phyloP scores from a whole-genome alignment of 2,888 invertebrate genomes.

The Rapana venosa region DNA sequence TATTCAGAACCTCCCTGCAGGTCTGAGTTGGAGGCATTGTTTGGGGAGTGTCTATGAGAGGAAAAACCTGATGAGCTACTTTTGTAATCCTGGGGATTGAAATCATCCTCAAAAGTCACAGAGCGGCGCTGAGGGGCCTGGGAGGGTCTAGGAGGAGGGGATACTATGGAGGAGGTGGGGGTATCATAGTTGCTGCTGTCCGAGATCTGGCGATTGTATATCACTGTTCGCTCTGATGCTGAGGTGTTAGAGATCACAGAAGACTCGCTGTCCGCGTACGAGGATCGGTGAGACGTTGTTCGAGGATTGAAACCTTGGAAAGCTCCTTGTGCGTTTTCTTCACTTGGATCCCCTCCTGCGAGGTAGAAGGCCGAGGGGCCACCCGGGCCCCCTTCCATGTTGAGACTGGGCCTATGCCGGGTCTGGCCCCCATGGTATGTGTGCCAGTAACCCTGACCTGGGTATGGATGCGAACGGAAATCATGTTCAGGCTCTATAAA shows the following conservation, averaged over 20 bases:
- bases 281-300: conserved; percentile 65
- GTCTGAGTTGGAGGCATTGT: conserved; percentile 84
- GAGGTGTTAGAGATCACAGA: conserved; percentile 57
- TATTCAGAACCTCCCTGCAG: neutral
- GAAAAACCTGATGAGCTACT: conserved; percentile 50
- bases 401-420: conserved; percentile 78
- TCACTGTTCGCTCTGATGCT: conserved; percentile 63
- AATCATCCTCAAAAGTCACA: conserved; percentile 76
- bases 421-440: conserved; percentile 92
- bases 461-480: conserved; percentile 61
- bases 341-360: conserved; percentile 44
- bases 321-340: conserved; percentile 43
- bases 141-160: conserved; percentile 49
- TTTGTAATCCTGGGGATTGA: conserved; percentile 59
- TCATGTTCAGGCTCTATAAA: conserved; percentile 73
- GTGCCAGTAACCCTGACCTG: conserved; percentile 80
- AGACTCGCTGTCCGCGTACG: conserved; percentile 66
- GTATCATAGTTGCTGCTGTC: conserved; percentile 74
- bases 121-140: conserved; percentile 71
- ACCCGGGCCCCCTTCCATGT: conserved; percentile 60
- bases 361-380: conserved; percentile 31
- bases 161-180: conserved; percentile 48
- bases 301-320: conserved; percentile 46
- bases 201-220: conserved; percentile 69
- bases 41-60: conserved; percentile 87